Evolutionary conservation across 1,140 invertebrate species (phyloP).

Genomic region (Samia ricini): DNA sequence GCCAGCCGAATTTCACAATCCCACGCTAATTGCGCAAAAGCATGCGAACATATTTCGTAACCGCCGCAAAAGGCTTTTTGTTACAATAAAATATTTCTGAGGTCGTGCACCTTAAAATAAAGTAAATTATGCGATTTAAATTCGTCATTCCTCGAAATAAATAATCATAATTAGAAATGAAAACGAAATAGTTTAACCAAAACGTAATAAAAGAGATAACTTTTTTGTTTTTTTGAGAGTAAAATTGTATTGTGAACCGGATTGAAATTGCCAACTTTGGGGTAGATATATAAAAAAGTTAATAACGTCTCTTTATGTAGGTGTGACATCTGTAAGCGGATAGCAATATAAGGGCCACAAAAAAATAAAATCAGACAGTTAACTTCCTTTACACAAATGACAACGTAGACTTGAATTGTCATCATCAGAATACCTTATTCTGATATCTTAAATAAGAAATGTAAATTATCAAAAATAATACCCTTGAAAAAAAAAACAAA

Average conservation of each 20-base stretch:
- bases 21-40: conserved; percentile 36
- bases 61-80: conserved; percentile 2
- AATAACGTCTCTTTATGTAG: not conserved
- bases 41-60: conserved; percentile 36
- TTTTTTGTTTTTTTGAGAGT: not conserved
- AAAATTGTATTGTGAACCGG: not conserved
- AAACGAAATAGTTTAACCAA: not conserved
- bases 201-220: no score
- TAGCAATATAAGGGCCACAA: not conserved
- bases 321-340: not conserved
- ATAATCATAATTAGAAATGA: not conserved
- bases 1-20: conserved; percentile 20
- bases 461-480: no score
- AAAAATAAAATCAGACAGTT: not conserved
- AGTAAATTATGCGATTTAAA: conserved; percentile 2
- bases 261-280: not conserved
- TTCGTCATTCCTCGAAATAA: not conserved
- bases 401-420: no score
- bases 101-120: not conserved
- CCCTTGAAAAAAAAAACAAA: no score
- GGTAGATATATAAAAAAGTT: not conserved
- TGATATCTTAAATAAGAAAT: no score
- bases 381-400: not conserved
- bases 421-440: no score
- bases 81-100: conserved; percentile 20